Conservation (phyloP, 2,888 invertebrate genomes). For the Icerya purchasi region DNA sequence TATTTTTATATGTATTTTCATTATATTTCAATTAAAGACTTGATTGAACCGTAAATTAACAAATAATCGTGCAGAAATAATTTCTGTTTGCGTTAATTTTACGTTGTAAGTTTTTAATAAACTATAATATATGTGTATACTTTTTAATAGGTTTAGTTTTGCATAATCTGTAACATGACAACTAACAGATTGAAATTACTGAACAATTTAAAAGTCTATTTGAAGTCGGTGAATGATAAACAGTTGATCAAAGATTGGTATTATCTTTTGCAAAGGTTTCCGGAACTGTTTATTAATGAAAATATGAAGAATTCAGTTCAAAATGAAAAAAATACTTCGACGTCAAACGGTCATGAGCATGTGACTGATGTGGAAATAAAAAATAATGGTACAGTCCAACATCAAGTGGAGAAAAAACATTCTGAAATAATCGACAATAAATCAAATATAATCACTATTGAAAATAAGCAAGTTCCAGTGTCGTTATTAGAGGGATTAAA, state of each 20-base stretch:
- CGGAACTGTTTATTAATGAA: not conserved
- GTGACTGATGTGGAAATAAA: not conserved
- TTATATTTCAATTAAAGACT: too few species aligned
- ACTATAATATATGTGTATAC: too few species aligned
- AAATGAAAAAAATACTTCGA: not conserved
- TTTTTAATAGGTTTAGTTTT: too few species aligned
- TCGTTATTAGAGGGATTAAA: conserved; percentile 6
- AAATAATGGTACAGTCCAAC: not conserved
- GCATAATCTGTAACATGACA: too few species aligned
- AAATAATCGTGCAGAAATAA: too few species aligned
- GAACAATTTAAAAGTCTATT: conserved; percentile 1
- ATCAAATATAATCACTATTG: too few species aligned
- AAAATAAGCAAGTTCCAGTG: conserved; percentile 2
- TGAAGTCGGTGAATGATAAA: conserved; percentile 5
- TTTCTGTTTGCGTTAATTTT: too few species aligned
- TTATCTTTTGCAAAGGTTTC: conserved; percentile 4
- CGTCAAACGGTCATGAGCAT: not conserved
- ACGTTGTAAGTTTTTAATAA: too few species aligned
- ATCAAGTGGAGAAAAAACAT: not conserved
- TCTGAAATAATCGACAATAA: not conserved
- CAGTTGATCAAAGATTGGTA: conserved; percentile 4
- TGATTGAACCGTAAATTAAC: too few species aligned
- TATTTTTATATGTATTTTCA: too few species aligned
- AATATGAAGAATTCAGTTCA: not conserved
- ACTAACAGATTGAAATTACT: not conserved